Evolutionary conservation across 1,140 invertebrate genomes (phyloP).

Genomic region (Globodera ellingtonae): DNA sequence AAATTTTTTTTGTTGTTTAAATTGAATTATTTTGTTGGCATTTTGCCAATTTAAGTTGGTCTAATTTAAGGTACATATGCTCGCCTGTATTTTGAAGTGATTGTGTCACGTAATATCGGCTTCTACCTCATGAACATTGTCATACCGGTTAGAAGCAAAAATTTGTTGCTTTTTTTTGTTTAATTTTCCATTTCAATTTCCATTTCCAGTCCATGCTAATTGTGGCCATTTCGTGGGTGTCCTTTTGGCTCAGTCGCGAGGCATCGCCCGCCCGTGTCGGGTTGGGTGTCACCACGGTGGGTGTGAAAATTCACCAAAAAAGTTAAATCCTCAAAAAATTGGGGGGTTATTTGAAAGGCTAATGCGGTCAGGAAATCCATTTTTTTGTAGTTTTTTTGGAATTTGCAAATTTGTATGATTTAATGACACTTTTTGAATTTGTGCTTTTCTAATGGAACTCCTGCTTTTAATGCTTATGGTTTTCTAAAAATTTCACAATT

Average conservation of each 20-base stretch:
- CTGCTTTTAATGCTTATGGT: too few species aligned
- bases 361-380: too few species aligned
- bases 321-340: neutral
- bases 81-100: constrained; percentile 74
- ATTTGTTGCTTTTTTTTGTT: neutral
- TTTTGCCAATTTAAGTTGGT: neutral
- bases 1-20: neutral
- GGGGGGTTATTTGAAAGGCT: neutral
- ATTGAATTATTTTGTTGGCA: neutral
- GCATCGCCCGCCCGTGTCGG: constrained; percentile 65
- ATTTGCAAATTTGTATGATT: too few species aligned
- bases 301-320: constrained; percentile 2
- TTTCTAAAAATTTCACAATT: too few species aligned
- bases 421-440: too few species aligned
- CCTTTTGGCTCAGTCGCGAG: constrained; percentile 68
- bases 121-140: constrained; percentile 99
- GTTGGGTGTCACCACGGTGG: constrained; percentile 63
- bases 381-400: neutral
- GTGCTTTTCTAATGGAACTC: too few species aligned
- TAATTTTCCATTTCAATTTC: neutral
- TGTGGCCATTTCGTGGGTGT: constrained; percentile 98
- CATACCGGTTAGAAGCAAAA: constrained; percentile 75
- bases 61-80: constrained; percentile 57
- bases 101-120: constrained; percentile 95
- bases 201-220: constrained; percentile 74